Percentiles rank a stretch among this genome's conserved stretches.
These are phyloP conservation scores for Caradrina kadenii DNA, from an alignment of 2,888 invertebrate genomes.

Conservation along the genomic window DNA sequence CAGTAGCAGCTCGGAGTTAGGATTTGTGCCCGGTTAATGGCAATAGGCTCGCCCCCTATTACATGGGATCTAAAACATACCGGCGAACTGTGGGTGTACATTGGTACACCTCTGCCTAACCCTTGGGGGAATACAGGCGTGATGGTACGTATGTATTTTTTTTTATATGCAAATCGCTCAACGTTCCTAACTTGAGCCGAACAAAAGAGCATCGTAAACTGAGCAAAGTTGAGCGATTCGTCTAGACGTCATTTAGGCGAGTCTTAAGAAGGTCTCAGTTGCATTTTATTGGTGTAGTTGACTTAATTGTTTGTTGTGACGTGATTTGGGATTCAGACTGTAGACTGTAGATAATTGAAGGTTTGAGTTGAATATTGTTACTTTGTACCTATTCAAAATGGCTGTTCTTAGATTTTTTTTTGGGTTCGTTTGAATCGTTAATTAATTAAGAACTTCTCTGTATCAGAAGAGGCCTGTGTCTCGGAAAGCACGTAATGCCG, in stretches of 20 bases:
- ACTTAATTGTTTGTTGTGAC: conserved; percentile 45
- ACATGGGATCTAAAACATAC: no score
- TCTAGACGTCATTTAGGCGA: conserved; percentile 53
- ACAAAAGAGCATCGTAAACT: conserved; percentile 38
- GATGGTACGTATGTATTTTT: no score
- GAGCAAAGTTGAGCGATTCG: conserved; percentile 41
- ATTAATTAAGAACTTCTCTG: no score
- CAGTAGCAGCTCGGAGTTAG: no score
- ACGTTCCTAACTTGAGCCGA: background rate
- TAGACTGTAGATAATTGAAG: background rate
- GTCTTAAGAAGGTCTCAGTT: conserved; percentile 37
- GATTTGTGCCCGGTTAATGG: no score
- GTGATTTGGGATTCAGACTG: conserved; percentile 21
- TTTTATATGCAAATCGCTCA: conserved; percentile 13
- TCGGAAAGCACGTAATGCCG: no score
- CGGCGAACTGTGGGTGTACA: no score
- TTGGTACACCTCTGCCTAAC: no score
- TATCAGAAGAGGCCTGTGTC: no score
- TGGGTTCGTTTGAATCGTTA: no score
- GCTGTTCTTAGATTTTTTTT: background rate
- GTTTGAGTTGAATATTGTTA: conserved; percentile 1
- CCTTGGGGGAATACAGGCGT: no score
- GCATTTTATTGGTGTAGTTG: conserved; percentile 33
- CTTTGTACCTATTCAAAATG: background rate
- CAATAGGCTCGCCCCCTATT: no score